Evolutionary conservation across 2,797 vertebrate species (phyloP), one percentile per base, ranked within the genome.

Genomic region (Chelonia mydas): DNA sequence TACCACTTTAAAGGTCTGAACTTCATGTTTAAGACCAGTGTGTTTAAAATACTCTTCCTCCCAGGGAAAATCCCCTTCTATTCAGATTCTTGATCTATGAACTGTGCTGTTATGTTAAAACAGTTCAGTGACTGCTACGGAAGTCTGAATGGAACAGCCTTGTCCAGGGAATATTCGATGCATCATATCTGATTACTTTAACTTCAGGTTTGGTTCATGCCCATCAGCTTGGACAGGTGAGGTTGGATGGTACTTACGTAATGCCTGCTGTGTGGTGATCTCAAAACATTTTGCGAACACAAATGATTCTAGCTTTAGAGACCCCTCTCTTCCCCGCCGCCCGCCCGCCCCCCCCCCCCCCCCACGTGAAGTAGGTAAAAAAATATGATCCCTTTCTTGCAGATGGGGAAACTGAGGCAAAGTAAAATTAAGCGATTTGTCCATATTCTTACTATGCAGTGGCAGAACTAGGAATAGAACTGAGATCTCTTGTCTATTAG

Each of bases 151-250:
- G 31, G 31, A 80, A 25, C 50, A 21, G 77, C 49, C 16, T 50
- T 31, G 27, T 21, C 53, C 1, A 0, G 13, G 61, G 13, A 45
- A 51, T 37, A 45, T 28, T 74, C 45, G 10, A 77, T 77, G 15
- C 5, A 17, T 47, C 25, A 45, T 7, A 77, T 47, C 25, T 17
- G 41, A 28, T 47, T 49, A 27, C 45, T 77, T 49, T 45, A 77
- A 77, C 15, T 23, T 37, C 9, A 41, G 37, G 68, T 74, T 37
- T 74, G 68, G 68, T 74, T n/a, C 77, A 54, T 0, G 10, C 57
- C 7, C n/a, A 0, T 1, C 4, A 53, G 37, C n/a, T 51, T 0
- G 6, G 51, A n/a, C 28, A 33, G 51, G 2, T 37, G 80, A 10
- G 3, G 16, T 4, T 51, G 13, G 31, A 17, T 41, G 79, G 3